Percentiles rank a stretch among this genome's conserved stretches.
These are phyloP conservation scores for Diglossa cyanea DNA, from an alignment of 2,797 vertebrate species.

Conservation along the genomic window DNA sequence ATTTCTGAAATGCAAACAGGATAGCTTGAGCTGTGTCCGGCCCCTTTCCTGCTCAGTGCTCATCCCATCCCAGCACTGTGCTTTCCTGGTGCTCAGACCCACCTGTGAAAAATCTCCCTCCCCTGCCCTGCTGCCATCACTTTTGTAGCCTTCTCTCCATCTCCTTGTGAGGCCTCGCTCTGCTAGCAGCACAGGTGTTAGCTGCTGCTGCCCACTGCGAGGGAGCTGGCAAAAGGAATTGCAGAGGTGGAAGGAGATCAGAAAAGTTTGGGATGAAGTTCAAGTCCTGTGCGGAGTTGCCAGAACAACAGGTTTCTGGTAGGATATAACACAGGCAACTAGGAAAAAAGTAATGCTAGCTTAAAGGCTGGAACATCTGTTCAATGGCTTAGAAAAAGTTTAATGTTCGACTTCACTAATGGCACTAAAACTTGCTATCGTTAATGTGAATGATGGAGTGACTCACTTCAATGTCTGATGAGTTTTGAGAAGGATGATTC, in stretches of 20 bases:
- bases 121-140: background rate
- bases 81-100: background rate
- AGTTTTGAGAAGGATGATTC: constrained; percentile 64
- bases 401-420: constrained; percentile 64
- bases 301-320: background rate
- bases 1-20: background rate
- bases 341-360: constrained; percentile 21
- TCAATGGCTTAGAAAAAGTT: constrained; percentile 65
- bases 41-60: background rate
- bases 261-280: background rate
- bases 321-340: background rate
- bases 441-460: constrained; percentile 65
- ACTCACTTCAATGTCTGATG: constrained; percentile 66
- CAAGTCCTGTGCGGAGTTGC: background rate
- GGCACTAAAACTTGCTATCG: constrained; percentile 65
- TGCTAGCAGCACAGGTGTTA: accelerated
- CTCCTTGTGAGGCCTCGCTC: accelerated
- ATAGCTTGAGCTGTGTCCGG: background rate
- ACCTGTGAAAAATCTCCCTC: background rate
- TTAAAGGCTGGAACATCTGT: constrained; percentile 50
- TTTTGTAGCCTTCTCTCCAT: background rate
- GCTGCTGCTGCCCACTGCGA: background rate
- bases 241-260: background rate
- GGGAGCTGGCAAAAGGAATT: background rate
- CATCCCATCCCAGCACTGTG: background rate